Conservation (phyloP, 2,797 vertebrate species). For the Meda fulgida region DNA sequence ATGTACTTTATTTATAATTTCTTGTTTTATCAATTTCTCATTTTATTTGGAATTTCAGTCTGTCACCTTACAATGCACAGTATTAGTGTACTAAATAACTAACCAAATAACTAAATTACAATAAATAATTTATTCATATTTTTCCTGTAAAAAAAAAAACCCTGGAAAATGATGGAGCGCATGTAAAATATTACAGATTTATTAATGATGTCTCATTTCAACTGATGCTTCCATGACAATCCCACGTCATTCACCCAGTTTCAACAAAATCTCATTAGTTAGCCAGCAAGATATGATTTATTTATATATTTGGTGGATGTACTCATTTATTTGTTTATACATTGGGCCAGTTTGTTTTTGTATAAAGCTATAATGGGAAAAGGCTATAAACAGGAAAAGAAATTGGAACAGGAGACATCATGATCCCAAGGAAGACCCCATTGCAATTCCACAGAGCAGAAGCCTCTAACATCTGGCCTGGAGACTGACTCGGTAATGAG, state of each 20-base stretch:
- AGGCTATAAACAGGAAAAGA: slow-evolving; percentile 22
- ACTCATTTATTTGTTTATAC: slow-evolving; percentile 13
- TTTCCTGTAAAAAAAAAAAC: not conserved
- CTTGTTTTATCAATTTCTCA: not conserved
- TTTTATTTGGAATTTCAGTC: no score
- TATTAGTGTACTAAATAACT: not conserved
- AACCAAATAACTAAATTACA: not conserved
- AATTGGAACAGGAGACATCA: slow-evolving; percentile 33
- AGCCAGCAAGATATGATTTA: not conserved
- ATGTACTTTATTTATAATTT: not conserved
- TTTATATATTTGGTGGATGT: slow-evolving; percentile 1
- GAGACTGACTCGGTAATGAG: slow-evolving; percentile 44
- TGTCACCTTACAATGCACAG: no score
- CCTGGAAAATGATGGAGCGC: no score
- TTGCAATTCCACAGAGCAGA: slow-evolving; percentile 45
- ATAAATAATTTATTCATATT: not conserved
- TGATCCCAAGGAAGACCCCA: slow-evolving; percentile 25
- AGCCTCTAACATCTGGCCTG: slow-evolving; percentile 42
- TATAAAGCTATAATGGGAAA: slow-evolving; percentile 12
- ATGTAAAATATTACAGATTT: not conserved
- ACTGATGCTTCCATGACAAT: not conserved
- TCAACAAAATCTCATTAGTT: not conserved
- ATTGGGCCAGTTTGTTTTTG: not conserved
- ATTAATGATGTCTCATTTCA: not conserved
- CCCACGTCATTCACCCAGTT: not conserved